Evolutionary conservation across 2,797 vertebrate species (phyloP), one percentile per base, ranked within the genome.

Genomic region (Sphenopsis melanotis): DNA sequence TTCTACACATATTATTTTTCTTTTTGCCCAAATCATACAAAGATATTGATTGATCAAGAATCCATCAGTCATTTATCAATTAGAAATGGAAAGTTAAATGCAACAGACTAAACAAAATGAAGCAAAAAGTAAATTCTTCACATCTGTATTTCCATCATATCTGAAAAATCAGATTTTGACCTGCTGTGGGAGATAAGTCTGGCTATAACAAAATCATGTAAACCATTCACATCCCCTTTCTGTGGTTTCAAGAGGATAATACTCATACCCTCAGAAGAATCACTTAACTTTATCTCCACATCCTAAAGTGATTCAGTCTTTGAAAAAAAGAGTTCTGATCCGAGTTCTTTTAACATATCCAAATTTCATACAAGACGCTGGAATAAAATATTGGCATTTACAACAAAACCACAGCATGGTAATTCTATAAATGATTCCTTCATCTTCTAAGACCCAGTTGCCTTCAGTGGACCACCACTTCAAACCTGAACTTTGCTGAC

Each of bases 231-330:
- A 87, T 86, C 71, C 81, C 59, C 2, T 89, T 77, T 79, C 77
- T 92, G 96, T 83, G 83, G 81, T 94, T 96, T 94, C 76, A 77
- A 76, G 34, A 83, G 71, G 84, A 75, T 53, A 94, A 95, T 86
- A 97, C 89, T 97, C 97, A 97, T 88, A 95, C 94, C 96, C 96
- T 97, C 94, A 93, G 87, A 97, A 95, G 93, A 86, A 96, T 94
- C 96, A 83, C 85, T 97, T 89, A 93, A 94, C 63, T 80, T 96
- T 95, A 95, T 95, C 88, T 97, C 91, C 95, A 96, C 82, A 97
- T 97, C 97, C 90, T 92, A 97, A 95, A 70, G 72, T 96, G 97
- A 97, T 96, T 97, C 96, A 97, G 78, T 65, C 92, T 97, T 93
- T 92, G 91, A 96, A 96, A 60, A 94, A 94, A 97, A 72, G 78